Evolutionary conservation across 2,797 vertebrate genomes (phyloP).

Genomic region (Syndactyla subalaris): DNA sequence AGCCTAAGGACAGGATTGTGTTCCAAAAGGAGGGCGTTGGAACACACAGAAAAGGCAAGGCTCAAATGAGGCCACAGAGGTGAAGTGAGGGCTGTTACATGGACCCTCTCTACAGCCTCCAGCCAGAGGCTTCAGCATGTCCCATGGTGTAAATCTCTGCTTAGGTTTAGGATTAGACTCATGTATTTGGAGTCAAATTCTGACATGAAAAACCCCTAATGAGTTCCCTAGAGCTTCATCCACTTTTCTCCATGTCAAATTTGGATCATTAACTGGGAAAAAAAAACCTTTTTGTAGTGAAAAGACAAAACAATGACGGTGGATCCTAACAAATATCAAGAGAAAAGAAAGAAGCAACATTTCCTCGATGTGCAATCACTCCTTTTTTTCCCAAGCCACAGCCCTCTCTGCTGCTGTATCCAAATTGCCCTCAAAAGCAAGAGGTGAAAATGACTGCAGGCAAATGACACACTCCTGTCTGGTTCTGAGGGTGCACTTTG

Average conservation of each 20-base stretch:
- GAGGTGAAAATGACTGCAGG: not conserved
- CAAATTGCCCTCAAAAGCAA: not conserved
- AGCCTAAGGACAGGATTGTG: not conserved
- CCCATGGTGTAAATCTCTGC: not conserved
- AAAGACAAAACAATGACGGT: not conserved
- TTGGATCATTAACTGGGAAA: not conserved
- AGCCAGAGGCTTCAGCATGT: not conserved
- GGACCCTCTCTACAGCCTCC: not conserved
- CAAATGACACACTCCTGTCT: not conserved
- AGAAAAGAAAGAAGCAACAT: not conserved
- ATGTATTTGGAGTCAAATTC: not conserved
- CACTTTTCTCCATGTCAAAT: not conserved
- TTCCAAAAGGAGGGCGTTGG: not conserved
- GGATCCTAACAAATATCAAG: not conserved
- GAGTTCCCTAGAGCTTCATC: conserved; percentile 9
- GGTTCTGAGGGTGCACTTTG: not conserved
- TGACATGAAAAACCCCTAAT: conserved; percentile 11
- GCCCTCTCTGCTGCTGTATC: not conserved
- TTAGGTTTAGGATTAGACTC: not conserved
- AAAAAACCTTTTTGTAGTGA: not conserved
- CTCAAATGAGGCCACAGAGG: not conserved
- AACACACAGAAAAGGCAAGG: not conserved
- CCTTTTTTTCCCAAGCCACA: not conserved
- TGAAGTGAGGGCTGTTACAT: not conserved
- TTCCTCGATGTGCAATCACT: not conserved